These are phyloP conservation scores for Cassiopea andromeda DNA, from an alignment of 30 jellyfish, hydroid and myxozoan genomes.

Conservation along the genomic window DNA sequence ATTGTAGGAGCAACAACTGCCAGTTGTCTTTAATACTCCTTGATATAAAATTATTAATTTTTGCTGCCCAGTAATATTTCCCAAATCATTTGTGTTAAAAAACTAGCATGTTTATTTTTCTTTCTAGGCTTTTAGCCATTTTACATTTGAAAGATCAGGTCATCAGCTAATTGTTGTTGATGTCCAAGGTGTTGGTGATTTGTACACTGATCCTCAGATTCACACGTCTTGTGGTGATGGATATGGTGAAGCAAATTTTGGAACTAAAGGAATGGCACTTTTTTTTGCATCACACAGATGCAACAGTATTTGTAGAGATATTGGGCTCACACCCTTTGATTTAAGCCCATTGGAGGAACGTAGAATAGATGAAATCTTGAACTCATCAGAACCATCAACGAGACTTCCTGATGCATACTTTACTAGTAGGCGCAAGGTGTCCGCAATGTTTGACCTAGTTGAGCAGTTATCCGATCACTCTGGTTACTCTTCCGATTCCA, in stretches of 20 bases:
- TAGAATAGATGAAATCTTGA: conserved; percentile 69
- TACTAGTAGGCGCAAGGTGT: conserved; percentile 55
- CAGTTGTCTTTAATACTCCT: too few species aligned
- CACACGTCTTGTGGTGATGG: conserved; percentile 93
- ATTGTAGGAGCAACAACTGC: too few species aligned
- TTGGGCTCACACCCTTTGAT: conserved; percentile 87
- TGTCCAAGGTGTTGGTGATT: conserved; percentile 98
- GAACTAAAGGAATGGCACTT: conserved; percentile 98
- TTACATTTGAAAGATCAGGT: conserved; percentile 98
- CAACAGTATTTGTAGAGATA: conserved; percentile 82
- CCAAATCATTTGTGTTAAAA: too few species aligned
- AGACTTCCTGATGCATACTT: conserved; percentile 54
- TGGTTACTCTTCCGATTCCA: conserved; percentile 33
- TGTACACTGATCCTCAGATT: conserved; percentile 99
- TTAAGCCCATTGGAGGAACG: conserved; percentile 75
- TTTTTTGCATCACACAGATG: conserved; percentile 95
- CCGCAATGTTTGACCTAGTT: conserved; percentile 84
- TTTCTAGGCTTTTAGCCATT: conserved; percentile 96
- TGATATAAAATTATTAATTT: too few species aligned
- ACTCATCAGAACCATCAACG: conserved; percentile 77
- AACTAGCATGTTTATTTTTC: neutral
- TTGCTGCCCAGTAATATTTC: too few species aligned
- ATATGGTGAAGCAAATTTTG: conserved; percentile 98
- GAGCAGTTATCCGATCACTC: conserved; percentile 71
- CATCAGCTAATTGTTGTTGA: conserved; percentile 98